Percentiles rank a stretch among this genome's conserved stretches.
Evolutionary conservation across 2,797 vertebrate species (phyloP).

Genomic region (Sebastes vulpes): DNA sequence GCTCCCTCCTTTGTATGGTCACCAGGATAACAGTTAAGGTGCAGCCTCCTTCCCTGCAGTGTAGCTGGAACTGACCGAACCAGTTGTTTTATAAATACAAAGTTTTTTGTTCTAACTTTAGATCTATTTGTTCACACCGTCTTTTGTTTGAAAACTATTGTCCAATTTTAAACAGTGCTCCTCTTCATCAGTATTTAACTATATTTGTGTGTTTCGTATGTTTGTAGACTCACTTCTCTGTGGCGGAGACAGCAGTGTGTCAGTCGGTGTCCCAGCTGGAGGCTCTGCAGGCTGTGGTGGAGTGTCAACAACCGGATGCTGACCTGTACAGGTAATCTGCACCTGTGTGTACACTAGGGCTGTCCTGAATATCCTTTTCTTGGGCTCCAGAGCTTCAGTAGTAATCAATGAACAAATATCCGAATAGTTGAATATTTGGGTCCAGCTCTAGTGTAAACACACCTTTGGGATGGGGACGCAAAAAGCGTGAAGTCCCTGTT

Average conservation of each 20-base stretch:
- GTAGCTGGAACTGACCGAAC: not conserved
- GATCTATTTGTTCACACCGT: not conserved
- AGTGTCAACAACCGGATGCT: slow-evolving; percentile 97
- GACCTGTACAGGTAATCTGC: slow-evolving; percentile 93
- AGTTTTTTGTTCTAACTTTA: not conserved
- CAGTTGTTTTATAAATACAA: slow-evolving; percentile 10
- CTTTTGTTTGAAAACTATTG: not conserved
- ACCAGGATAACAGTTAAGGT: not conserved
- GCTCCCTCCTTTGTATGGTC: not conserved
- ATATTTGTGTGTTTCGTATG: not conserved
- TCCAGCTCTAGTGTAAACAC: not conserved
- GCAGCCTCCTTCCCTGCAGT: not conserved
- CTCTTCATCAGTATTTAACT: not conserved
- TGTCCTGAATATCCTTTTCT: not conserved
- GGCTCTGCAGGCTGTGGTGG: slow-evolving; percentile 92
- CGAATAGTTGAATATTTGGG: not conserved
- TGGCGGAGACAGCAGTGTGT: slow-evolving; percentile 94
- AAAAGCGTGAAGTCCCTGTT: not conserved
- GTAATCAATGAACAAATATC: not conserved
- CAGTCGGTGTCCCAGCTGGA: slow-evolving; percentile 94
- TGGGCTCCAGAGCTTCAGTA: not conserved
- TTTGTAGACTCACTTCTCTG: slow-evolving; percentile 91
- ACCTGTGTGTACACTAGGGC: not conserved
- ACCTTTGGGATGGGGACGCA: not conserved
- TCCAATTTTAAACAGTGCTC: not conserved